Evolutionary conservation across 2,888 invertebrate genomes (phyloP), one percentile per base, ranked within the genome.

Genomic region (Drosophila yooni): DNA sequence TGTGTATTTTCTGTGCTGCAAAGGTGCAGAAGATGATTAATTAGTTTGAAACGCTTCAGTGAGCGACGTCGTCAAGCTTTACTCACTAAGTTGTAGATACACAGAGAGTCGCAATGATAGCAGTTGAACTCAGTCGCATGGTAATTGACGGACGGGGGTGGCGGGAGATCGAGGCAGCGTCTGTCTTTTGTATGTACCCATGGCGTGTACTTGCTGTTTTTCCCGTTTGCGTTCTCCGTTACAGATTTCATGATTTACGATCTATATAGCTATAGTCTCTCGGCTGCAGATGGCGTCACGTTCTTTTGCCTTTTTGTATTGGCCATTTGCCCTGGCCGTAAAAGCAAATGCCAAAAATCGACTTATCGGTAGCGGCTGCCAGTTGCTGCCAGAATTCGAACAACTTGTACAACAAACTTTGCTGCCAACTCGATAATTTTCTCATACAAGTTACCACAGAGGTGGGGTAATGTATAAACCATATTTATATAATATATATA

Each of bases 281-380:
- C 11, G 21, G 51, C 59, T 53, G 53, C 62, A 70, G 70, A 60
- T 77, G 74, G 70, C 74, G 65, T 74, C 77, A 77, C 77, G 77
- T 74, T 66, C 50, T 53, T 34, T 54, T 70, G 61, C 60, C 61
- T 67, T 58, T 25, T 63, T 27, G 25, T 38, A 27, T 61, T 53
- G 15, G 56, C 36, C 61, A 48, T 66, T 53, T 53, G 25, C 3
- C 25, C 54, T 50, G 53, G 50, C 43, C 70, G 57, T 77, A 56
- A 66, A 69, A 63, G 31, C 15, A 29, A 15, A 52, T 66, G 31
- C n/a, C n/a, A 54, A 34, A 56, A 50, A 54, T 63, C 69, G 31
- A 72, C 67, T 76, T 73, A 78, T 72, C 79, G 51, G 48, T 59
- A 34, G 60, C 62, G n/a, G 48, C 52, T 50, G 53, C 63, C 58